Base-by-base conservation (phyloP, 2,888 invertebrate genomes). In the Lasioglossum lativentre region DNA sequence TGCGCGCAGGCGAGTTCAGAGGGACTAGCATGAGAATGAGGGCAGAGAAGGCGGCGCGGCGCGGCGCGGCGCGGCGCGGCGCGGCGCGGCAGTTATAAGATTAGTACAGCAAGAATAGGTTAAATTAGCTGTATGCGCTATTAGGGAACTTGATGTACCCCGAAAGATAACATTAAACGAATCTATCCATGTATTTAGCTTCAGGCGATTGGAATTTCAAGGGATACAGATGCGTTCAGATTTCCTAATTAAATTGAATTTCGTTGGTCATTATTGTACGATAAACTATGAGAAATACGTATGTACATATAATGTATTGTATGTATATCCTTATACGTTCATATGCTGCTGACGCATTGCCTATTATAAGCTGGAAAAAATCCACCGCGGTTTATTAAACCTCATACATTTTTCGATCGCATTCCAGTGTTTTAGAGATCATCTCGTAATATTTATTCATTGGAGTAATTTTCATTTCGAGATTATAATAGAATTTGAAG, bases 1-100 rank as follows among this genome's bases (percentile, higher is more conserved):
- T 30, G 30, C 30, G 63, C 63, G 30, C 63, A 63, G 63, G 63
- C 63, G 30, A 63, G 63, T 63, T 63, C 30, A 19, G 63, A 63
- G 30, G 63, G 30, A 63, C 63, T 63, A 63, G 63, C 30, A 63
- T 63, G 30, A 63, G 63, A 63, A 63, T 63, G 63, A 63, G 63
- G 63, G 16, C 63, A 8, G 63, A 3, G 63, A 63, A 30, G 30
- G 63, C 56, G 56, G 3, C n/a, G n/a, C n/a, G n/a, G n/a, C n/a
- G n/a, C n/a, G n/a, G n/a, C n/a, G n/a, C n/a, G n/a, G n/a, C n/a
- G n/a, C n/a, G n/a, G n/a, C n/a, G n/a, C n/a, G n/a, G n/a, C n/a
- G n/a, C n/a, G n/a, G n/a, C n/a, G n/a, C 34, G 34, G 30, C 8
- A 30, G 63, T 63, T 63, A 63, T 63, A 63, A 63, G 63, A 63